Evolutionary conservation across 2,888 invertebrate genomes (phyloP), one percentile per base, ranked within the genome.

Genomic region (Philaethria dido): DNA sequence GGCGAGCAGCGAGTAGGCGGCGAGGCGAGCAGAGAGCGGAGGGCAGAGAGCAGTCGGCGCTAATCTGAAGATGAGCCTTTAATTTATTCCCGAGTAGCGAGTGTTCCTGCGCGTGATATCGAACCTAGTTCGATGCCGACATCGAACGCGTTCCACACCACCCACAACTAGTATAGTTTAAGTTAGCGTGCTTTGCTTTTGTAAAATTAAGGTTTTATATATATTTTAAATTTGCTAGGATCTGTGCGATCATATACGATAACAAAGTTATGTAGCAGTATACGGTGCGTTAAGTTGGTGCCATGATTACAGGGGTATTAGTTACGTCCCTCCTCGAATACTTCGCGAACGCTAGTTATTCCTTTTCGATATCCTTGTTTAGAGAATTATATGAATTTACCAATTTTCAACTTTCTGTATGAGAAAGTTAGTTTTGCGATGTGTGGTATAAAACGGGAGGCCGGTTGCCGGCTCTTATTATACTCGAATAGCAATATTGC

Each of bases 221-320:
- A 33, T 60, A 60, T 57, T 57, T 88, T 90, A 73, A 76, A 91
- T 90, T 89, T 86, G 87, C 87, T 90, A 90, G 87, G 88, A 89
- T 86, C 87, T 83, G 86, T 86, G 86, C 87, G 81, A 85, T 88
- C 83, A 87, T 88, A 86, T 88, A 85, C 82, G 84, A 85, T 91
- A 89, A 91, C 86, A 87, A 91, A 91, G 90, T 92, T 91, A 90
- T 89, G 88, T 92, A 91, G 87, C 92, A 90, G 92, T 91, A 90
- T 89, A 90, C 91, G 92, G 92, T 92, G 92, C 92, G 92, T 89
- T 89, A 88, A 89, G 91, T 92, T 92, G 92, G 92, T 92, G 92
- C 92, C 92, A 92, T 92, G 92, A 89, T 90, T 92, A 92, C 92
- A 92, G 91, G 90, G 92, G 90, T 88, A 88, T 89, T 87, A 87